phyloP scores from a whole-genome alignment of 92 coral and sea anemone species.

The Galaxea fascicularis region DNA sequence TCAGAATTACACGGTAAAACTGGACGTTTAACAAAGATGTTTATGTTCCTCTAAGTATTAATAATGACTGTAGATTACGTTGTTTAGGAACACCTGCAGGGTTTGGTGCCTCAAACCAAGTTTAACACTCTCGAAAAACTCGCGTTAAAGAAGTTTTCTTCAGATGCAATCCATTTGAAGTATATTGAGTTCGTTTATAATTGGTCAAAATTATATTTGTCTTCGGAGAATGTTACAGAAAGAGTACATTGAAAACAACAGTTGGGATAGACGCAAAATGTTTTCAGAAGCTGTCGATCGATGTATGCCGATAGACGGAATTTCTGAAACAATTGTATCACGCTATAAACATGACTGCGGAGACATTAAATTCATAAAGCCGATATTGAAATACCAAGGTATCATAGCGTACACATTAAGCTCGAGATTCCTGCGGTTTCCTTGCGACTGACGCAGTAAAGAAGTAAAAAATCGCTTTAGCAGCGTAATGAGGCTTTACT shows the following conservation, averaged over 20 bases:
- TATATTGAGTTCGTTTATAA: background rate
- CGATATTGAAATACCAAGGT: background rate
- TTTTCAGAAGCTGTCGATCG: background rate
- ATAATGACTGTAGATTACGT: background rate
- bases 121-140: background rate
- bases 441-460: background rate
- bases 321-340: background rate
- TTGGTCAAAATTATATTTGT: background rate
- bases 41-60: background rate
- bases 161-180: background rate
- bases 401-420: background rate
- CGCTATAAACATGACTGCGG: background rate
- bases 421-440: background rate
- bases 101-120: background rate
- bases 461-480: background rate
- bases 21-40: background rate
- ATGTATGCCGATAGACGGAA: background rate
- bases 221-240: background rate
- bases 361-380: background rate
- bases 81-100: constrained; percentile 23
- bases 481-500: too few species aligned
- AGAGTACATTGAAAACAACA: too few species aligned
- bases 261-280: background rate
- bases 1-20: background rate
- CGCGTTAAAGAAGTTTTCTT: background rate